Base-by-base conservation (phyloP, 2,797 vertebrate genomes). In the Etheostoma perlongum region DNA sequence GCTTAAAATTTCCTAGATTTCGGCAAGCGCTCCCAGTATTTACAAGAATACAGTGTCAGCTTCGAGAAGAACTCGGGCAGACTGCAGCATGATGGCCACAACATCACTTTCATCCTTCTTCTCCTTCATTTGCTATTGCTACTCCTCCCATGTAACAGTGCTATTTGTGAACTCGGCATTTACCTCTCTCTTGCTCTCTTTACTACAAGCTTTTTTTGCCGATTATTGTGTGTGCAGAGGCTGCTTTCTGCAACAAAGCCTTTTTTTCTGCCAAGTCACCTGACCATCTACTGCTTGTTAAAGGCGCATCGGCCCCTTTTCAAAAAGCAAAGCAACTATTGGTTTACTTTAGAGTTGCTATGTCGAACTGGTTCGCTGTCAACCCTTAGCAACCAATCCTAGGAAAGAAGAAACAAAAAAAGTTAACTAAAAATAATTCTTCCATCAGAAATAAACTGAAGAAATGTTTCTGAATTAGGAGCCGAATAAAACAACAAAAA, bases 1-100 rank as follows among this genome's bases (percentile, higher is more conserved):
- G 55, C 46, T 79, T n/a, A 46, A 84, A 69, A 84, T 72, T 79
- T 74, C 74, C 80, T 87, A 91, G 91, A 93, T 96, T 96, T 95
- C 92, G 93, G 92, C 91, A 92, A 92, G 86, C 93, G 46, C 94
- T 94, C 92, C 93, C 94, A 91, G 91, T 94, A 93, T 95, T 95
- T 93, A 65, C 92, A 89, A 87, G 87, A 87, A 79, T 15, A 93
- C 93, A 93, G 95, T 88, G 95, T 95, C 94, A 94, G 91, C 92
- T 90, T 94, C 87, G 79, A 81, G 77, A 94, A 93, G 92, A 93
- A 95, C 92, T 93, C 89, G 81, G 93, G 91, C 91, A 85, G 93
- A 89, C 36, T 40, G 36, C 93, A 57, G 67, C 64, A 42, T 65
- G 47, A 74, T 74, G 48, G 23, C 71, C 46, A 23, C 27, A 48